Evolutionary conservation across 2,113 vertebrate species (phyloP).

Genomic region (Centrocercus urophasianus): DNA sequence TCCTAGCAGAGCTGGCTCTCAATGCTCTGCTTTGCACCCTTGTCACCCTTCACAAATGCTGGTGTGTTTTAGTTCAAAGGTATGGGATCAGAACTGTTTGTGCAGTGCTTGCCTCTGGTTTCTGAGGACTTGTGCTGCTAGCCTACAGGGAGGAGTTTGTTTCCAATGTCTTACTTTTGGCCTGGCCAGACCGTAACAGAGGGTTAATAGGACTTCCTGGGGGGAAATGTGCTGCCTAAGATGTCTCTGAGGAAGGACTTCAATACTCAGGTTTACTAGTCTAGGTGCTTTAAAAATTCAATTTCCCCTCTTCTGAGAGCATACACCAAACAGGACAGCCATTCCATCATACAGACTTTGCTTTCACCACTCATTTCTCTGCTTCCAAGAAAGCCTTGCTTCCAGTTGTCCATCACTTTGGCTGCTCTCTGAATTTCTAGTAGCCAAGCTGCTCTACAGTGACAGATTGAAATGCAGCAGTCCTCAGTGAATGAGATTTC

Average conservation of each 20-base stretch:
- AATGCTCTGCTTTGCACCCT: background rate
- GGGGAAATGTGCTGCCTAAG: background rate
- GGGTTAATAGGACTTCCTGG: background rate
- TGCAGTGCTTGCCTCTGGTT: background rate
- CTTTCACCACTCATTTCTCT: background rate
- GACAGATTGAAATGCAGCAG: accelerated
- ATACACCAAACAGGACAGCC: background rate
- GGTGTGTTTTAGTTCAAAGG: background rate
- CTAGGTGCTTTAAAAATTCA: background rate
- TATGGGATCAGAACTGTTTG: background rate
- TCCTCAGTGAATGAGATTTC: background rate
- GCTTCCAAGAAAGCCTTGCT: background rate
- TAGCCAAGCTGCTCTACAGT: background rate
- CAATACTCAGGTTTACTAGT: background rate
- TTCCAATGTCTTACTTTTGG: background rate
- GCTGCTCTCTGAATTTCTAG: background rate
- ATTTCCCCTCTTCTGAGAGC: background rate
- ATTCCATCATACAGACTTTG: background rate
- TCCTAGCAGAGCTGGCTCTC: background rate
- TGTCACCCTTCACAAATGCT: background rate
- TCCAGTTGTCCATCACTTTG: background rate
- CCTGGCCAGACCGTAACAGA: background rate
- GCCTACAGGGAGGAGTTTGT: background rate
- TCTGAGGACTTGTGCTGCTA: background rate
- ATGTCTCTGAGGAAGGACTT: accelerated